Conservation (phyloP, 2,888 invertebrate species). For the Abscondita cerata region DNA sequence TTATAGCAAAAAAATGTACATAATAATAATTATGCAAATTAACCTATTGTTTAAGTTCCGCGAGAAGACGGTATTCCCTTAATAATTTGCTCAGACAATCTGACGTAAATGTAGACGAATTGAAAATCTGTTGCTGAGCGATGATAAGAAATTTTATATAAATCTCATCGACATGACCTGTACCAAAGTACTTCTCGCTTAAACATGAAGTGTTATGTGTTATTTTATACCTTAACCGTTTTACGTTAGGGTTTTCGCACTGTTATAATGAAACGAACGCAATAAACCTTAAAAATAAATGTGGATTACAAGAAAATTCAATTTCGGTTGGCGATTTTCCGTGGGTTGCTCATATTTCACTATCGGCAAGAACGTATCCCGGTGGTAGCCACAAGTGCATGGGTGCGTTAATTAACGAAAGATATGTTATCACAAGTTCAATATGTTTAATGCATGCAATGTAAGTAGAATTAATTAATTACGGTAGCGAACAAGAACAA, state of each 20-base stretch:
- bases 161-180: too few relatives aligned
- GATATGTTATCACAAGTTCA: constrained; percentile 6
- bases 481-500: too few relatives aligned
- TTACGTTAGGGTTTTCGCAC: not conserved
- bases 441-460: not conserved
- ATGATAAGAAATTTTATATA: too few relatives aligned
- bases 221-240: not conserved
- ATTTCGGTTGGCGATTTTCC: constrained; percentile 2
- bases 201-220: not conserved
- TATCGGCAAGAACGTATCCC: not conserved
- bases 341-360: not conserved
- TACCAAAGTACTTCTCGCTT: too few relatives aligned
- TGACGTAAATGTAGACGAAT: too few relatives aligned
- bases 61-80: too few relatives aligned
- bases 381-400: not conserved
- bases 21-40: too few relatives aligned
- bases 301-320: not conserved
- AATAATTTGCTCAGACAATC: too few relatives aligned
- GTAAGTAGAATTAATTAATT: not conserved
- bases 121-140: too few relatives aligned
- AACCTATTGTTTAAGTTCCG: too few relatives aligned
- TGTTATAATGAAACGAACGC: too few relatives aligned
- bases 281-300: not conserved
- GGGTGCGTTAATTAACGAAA: not conserved
- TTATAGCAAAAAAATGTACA: too few relatives aligned